Percentiles rank a stretch among this genome's conserved stretches.
phyloP scores from a whole-genome alignment of 30 jellyfish, hydroid and myxozoan species.

The Turritopsis rubra region DNA sequence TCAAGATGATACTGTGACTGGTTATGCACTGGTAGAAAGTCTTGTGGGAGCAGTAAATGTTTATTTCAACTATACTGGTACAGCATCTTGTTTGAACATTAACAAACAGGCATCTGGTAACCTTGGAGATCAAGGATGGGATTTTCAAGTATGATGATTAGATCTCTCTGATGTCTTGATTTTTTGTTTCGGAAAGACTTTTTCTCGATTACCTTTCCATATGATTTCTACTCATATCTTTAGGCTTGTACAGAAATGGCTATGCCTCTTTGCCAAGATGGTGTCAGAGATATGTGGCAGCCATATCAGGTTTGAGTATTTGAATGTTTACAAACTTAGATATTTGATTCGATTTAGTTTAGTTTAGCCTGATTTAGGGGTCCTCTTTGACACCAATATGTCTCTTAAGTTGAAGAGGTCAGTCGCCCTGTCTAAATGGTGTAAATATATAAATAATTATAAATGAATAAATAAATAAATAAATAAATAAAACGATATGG shows the following conservation, averaged over 20 bases:
- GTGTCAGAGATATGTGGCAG: constrained; percentile 67
- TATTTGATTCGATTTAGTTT: neutral
- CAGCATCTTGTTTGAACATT: constrained; percentile 66
- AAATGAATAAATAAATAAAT: too few relatives aligned
- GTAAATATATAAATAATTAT: too few relatives aligned
- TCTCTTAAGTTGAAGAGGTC: too few relatives aligned
- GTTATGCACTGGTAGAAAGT: constrained; percentile 40
- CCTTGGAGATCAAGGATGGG: constrained; percentile 98
- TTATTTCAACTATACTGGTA: constrained; percentile 86
- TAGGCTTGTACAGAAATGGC: constrained; percentile 99
- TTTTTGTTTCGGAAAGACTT: neutral
- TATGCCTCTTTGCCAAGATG: constrained; percentile 93
- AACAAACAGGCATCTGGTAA: constrained; percentile 76
- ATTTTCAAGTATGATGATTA: constrained; percentile 56
- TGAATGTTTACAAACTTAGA: neutral
- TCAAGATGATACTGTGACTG: constrained; percentile 62
- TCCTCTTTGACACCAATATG: too few relatives aligned
- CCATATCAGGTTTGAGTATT: constrained; percentile 56
- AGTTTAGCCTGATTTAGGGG: neutral
- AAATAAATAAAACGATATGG: too few relatives aligned
- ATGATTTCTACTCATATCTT: neutral
- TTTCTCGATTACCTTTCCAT: neutral
- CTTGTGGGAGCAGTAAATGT: constrained; percentile 81
- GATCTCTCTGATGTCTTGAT: neutral
- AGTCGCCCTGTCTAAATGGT: too few relatives aligned